These are phyloP conservation scores for Oplegnathus fasciatus DNA, from an alignment of 2,113 vertebrate genomes.

Conservation along the genomic window DNA sequence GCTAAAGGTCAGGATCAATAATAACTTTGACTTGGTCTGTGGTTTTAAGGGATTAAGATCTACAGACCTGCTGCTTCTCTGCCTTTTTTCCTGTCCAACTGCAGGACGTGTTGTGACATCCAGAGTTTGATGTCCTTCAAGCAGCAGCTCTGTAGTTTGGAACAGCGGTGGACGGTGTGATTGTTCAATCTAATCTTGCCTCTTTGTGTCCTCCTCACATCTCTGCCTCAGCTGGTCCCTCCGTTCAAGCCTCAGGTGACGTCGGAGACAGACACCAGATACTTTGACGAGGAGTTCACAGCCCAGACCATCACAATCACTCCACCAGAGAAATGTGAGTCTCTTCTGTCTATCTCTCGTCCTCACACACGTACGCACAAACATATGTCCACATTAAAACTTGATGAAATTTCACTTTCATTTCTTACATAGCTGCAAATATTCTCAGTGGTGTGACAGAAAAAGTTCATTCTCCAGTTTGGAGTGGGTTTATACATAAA, in stretches of 20 bases:
- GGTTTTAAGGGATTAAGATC: no score
- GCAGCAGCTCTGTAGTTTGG: not conserved
- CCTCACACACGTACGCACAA: not conserved
- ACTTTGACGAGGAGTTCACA: conserved; percentile 90
- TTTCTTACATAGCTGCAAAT: not conserved
- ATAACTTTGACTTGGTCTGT: not conserved
- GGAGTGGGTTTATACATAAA: not conserved
- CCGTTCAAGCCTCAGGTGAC: conserved; percentile 90
- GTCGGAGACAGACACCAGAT: conserved; percentile 89
- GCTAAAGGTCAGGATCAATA: not conserved
- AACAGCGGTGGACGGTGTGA: not conserved
- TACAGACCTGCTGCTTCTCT: not conserved
- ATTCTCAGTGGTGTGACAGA: not conserved
- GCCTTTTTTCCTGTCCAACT: not conserved
- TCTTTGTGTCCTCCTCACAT: conserved; percentile 33
- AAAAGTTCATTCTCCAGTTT: not conserved
- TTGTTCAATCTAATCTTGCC: not conserved
- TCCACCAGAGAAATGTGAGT: conserved; percentile 89
- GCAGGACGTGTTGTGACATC: not conserved
- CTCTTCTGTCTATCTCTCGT: not conserved
- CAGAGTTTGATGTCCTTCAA: not conserved
- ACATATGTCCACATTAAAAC: conserved; percentile 21
- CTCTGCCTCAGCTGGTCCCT: conserved; percentile 82
- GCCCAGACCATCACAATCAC: conserved; percentile 90
- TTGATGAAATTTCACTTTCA: not conserved